Evolutionary conservation across 37 sponge, comb jelly and placozoan genomes (phyloP).

Genomic region (Chondrilla cf. caribensis): DNA sequence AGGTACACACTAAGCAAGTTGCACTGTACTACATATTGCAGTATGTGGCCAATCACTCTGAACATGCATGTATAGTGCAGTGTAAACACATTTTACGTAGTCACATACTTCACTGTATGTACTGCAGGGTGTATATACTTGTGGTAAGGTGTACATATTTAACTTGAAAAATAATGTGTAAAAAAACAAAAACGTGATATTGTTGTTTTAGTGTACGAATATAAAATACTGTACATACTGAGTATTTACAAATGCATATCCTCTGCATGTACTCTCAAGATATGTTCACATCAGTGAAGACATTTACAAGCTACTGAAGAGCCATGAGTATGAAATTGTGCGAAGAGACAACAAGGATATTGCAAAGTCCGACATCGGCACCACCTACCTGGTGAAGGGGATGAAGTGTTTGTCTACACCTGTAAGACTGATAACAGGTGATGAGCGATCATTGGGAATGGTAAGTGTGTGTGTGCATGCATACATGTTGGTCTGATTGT

Average conservation of each 20-base stretch:
- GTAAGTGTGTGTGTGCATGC: too few species aligned
- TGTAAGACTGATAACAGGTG: not conserved
- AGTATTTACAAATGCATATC: not conserved
- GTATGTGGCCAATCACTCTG: too few species aligned
- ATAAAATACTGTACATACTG: not conserved
- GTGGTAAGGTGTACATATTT: too few species aligned
- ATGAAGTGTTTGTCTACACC: not conserved
- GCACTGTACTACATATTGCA: too few species aligned
- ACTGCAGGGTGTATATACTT: too few species aligned
- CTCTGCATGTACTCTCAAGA: not conserved
- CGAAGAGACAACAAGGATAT: not conserved
- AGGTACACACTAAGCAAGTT: too few species aligned
- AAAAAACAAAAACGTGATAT: not conserved
- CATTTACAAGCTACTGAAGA: not conserved
- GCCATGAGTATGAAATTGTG: not conserved
- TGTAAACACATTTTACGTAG: too few species aligned
- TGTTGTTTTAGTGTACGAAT: not conserved
- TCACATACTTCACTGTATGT: too few species aligned
- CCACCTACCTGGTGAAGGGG: not conserved
- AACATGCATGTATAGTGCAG: too few species aligned
- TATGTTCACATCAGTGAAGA: constrained; percentile 18
- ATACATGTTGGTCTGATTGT: too few species aligned
- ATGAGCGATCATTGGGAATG: too few species aligned
- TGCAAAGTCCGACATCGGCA: not conserved
- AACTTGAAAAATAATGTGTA: too few species aligned